These are phyloP conservation scores for Drosophila prolongata DNA, from an alignment of 2,888 invertebrate species.

Conservation along the genomic window DNA sequence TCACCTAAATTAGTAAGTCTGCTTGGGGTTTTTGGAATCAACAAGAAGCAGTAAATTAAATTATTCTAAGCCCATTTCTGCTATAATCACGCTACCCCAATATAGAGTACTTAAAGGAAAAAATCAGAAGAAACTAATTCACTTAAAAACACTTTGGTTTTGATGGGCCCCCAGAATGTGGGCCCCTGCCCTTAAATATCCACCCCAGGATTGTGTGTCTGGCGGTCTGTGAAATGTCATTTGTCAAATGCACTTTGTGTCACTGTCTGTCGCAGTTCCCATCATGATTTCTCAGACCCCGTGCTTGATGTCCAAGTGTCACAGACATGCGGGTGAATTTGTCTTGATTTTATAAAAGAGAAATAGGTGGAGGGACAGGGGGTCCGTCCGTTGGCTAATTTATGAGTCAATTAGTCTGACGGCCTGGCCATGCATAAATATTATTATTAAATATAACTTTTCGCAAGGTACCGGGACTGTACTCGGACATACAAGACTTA, in stretches of 20 bases:
- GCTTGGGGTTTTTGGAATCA: not conserved
- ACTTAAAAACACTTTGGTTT: conserved; percentile 73
- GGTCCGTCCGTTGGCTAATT: conserved; percentile 56
- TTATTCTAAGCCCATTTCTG: not conserved
- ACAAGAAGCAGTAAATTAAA: not conserved
- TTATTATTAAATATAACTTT: conserved; percentile 40
- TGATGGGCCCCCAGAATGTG: conserved; percentile 56
- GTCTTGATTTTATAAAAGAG: conserved; percentile 54
- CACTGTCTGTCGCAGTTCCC: conserved; percentile 51
- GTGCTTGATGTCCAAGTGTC: conserved; percentile 67
- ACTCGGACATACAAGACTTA: conserved; percentile 32
- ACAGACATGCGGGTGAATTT: conserved; percentile 74
- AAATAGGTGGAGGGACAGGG: not conserved
- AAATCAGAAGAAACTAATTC: conserved; percentile 66
- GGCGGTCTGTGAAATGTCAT: conserved; percentile 82
- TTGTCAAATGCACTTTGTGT: conserved; percentile 82
- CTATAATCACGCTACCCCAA: not conserved
- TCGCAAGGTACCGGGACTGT: conserved; percentile 23
- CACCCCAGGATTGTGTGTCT: conserved; percentile 63
- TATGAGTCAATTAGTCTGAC: conserved; percentile 72
- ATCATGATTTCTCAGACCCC: conserved; percentile 45
- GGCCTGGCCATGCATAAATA: conserved; percentile 55
- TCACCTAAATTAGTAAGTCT: not conserved
- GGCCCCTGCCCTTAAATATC: conserved; percentile 36
- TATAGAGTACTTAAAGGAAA: conserved; percentile 19